Conservation (phyloP, 2,888 invertebrate species). For the Zonitis immaculata region DNA sequence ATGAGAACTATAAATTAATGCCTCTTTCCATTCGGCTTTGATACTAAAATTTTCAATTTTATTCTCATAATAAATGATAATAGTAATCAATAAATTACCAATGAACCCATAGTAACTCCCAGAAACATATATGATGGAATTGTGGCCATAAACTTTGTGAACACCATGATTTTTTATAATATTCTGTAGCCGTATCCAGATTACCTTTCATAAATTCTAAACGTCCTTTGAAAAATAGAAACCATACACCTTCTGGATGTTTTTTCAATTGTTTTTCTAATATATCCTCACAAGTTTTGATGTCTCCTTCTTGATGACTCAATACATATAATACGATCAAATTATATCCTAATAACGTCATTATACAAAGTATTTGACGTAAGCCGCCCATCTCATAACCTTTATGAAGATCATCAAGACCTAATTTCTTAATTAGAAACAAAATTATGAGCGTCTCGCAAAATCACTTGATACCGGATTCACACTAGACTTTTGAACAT, state of each 20-base stretch:
- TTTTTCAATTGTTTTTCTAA: conserved; percentile 69
- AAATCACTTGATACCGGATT: too few species aligned
- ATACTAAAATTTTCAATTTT: conserved; percentile 47
- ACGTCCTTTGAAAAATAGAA: conserved; percentile 85
- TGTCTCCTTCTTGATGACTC: conserved; percentile 75
- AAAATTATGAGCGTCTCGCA: too few species aligned
- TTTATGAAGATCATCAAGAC: conserved; percentile 67
- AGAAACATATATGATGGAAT: conserved; percentile 88
- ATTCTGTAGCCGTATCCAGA: conserved; percentile 63
- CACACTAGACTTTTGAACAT: too few species aligned
- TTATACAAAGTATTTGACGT: conserved; percentile 79
- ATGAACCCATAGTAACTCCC: conserved; percentile 91
- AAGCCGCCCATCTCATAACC: conserved; percentile 72
- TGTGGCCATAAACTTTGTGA: conserved; percentile 84
- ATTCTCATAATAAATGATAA: not conserved
- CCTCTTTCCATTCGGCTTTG: conserved; percentile 71
- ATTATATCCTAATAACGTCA: conserved; percentile 82
- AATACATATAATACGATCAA: conserved; percentile 78
- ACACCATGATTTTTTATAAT: conserved; percentile 76
- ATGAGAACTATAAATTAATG: conserved; percentile 65
- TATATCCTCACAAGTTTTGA: conserved; percentile 69
- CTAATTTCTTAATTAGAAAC: conserved; percentile 56
- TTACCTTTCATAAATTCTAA: conserved; percentile 77
- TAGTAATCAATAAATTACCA: conserved; percentile 53
- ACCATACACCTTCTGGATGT: conserved; percentile 84